These are phyloP conservation scores for Drosophila santomea DNA, from an alignment of 1,140 invertebrate genomes.

Conservation along the genomic window DNA sequence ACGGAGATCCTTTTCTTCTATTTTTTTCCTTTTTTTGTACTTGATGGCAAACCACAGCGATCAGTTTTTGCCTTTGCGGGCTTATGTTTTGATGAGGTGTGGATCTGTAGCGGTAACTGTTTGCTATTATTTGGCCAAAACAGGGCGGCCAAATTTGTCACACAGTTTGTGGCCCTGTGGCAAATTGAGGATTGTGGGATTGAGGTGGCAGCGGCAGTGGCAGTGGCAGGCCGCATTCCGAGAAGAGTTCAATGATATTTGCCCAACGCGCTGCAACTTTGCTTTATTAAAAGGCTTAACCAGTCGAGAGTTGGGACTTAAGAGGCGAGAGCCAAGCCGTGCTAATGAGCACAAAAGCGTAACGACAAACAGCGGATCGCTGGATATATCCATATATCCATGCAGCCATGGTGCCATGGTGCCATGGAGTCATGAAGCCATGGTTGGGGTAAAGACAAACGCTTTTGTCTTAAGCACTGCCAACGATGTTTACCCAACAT, in stretches of 20 bases:
- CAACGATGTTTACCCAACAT: slow-evolving; percentile 79
- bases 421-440: neutral
- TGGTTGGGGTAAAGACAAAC: slow-evolving; percentile 37
- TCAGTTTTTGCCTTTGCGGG: slow-evolving; percentile 46
- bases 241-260: slow-evolving; percentile 78
- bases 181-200: slow-evolving; percentile 33
- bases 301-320: slow-evolving; percentile 64
- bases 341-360: slow-evolving; percentile 84
- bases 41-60: slow-evolving; percentile 62
- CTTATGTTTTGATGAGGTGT: slow-evolving; percentile 66
- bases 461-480: slow-evolving; percentile 77
- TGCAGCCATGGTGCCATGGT: too few relatives aligned
- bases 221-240: slow-evolving; percentile 56
- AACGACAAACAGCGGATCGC: slow-evolving; percentile 47
- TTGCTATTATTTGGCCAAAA: slow-evolving; percentile 63
- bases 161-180: slow-evolving; percentile 53
- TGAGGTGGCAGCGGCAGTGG: too few relatives aligned
- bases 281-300: slow-evolving; percentile 84
- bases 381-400: neutral
- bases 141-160: slow-evolving; percentile 69
- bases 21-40: slow-evolving; percentile 8
- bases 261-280: slow-evolving; percentile 56
- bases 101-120: slow-evolving; percentile 54
- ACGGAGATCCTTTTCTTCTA: slow-evolving; percentile 43
- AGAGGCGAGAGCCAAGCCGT: slow-evolving; percentile 33